Evolutionary conservation across 2,888 invertebrate genomes (phyloP), one percentile per base, ranked within the genome.

Genomic region (Gibbula magus): DNA sequence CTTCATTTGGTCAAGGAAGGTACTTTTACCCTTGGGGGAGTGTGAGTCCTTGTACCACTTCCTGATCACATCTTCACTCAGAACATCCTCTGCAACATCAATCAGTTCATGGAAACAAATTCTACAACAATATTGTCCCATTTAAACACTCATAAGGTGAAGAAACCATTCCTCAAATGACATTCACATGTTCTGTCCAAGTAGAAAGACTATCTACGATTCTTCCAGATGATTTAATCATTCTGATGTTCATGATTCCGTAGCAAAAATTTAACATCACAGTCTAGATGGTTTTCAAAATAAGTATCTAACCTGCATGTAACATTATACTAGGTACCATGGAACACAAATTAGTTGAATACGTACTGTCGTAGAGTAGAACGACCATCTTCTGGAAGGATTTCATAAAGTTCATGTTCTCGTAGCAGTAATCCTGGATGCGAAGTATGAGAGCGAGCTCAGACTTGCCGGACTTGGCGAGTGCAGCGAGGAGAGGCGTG

Each of bases 391-490:
- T 98, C 93, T 97, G 97, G 95, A 99, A 99, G 93, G 97, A 97
- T 93, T 97, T 97, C 97, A 99, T 97, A 94, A 99, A 99, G 93
- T 96, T 97, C 98, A 98, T 98, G 94, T 99, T 98, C 93, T 98
- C 98, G 93, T 99, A 99, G 94, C 98, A 99, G 94, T 96, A 99
- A 93, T 99, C 98, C 94, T 99, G 99, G 89, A 98, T 96, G 94
- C 97, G 97, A 87, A 96, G 94, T 91, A 99, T 95, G 87, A 99
- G 95, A 82, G 96, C 96, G 90, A 97, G 94, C 94, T 99, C 97
- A 73, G 98, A 96, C 91, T 96, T 96, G 85, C 96, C 96, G 84
- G 96, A 95, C 91, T 96, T 96, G 88, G 97, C 96, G 91, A 98
- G 97, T 45, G 97, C 96, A 85, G 96, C 96, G 92, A 99, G 95